A percentile compares a stretch with the other conserved stretches of the same genome.
Evolutionary conservation across 1,140 invertebrate genomes (phyloP).

Genomic region (Neotoxoptera formosana): DNA sequence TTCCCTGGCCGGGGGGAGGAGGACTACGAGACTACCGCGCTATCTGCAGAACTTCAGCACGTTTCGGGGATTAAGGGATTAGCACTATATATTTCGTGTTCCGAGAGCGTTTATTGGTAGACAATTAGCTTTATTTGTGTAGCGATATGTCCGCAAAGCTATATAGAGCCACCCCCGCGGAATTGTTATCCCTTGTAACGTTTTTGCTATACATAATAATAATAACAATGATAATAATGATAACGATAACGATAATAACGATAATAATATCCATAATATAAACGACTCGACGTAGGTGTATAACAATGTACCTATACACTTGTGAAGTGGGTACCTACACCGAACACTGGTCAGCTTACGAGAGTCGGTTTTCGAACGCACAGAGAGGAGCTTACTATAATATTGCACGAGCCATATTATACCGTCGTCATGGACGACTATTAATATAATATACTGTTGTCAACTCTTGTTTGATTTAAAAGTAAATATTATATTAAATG

Average conservation of each 20-base stretch:
- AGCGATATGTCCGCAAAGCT: neutral
- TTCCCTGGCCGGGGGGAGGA: neutral
- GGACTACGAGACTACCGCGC: too few species aligned
- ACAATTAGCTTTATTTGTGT: constrained; percentile 46
- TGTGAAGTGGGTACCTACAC: neutral
- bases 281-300: neutral
- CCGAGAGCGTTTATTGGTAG: constrained; percentile 53
- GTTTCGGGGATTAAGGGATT: constrained; percentile 48
- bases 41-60: constrained; percentile 53
- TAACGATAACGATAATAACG: neutral
- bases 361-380: too few species aligned
- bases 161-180: neutral
- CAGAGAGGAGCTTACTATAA: too few species aligned
- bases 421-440: too few species aligned
- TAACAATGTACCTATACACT: neutral
- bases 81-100: constrained; percentile 40
- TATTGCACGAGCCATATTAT: too few species aligned
- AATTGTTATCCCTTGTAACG: constrained; percentile 42
- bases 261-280: neutral
- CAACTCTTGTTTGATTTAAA: too few species aligned
- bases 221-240: neutral
- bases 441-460: too few species aligned
- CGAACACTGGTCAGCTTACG: neutral
- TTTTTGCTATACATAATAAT: neutral
- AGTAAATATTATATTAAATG: too few species aligned